Percentiles rank a stretch among this genome's conserved stretches.
Evolutionary conservation across 2,113 vertebrate genomes (phyloP).

Genomic region (Dinomys branickii): DNA sequence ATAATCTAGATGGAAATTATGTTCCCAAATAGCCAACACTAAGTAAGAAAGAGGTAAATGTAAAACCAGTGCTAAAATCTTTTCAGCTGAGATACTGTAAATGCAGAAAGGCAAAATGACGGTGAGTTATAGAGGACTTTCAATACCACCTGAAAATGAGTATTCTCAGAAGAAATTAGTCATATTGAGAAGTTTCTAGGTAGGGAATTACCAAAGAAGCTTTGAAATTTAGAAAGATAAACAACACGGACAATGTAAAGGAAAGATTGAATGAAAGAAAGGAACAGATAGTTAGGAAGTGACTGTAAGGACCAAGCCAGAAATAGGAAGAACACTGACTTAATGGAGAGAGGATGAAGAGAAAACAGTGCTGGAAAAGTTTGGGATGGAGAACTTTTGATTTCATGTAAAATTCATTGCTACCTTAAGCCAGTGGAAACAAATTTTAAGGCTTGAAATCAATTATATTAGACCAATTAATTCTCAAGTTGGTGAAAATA

Average conservation of each 20-base stretch:
- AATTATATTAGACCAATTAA: not conserved
- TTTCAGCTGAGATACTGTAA: not conserved
- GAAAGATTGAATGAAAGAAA: not conserved
- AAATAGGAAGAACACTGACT: not conserved
- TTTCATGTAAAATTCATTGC: not conserved
- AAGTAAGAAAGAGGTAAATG: not conserved
- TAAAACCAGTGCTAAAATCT: not conserved
- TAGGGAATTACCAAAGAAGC: not conserved
- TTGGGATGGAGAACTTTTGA: not conserved
- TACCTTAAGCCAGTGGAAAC: not conserved
- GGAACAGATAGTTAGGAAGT: not conserved
- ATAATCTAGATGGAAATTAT: not conserved
- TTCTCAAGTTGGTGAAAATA: not conserved
- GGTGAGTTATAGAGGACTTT: not conserved
- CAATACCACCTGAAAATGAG: not conserved
- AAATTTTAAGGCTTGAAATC: not conserved
- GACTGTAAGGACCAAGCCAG: not conserved
- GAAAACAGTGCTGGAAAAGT: not conserved
- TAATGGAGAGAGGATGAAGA: not conserved
- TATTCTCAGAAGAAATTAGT: not conserved
- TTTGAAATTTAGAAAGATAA: not conserved
- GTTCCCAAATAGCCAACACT: not conserved
- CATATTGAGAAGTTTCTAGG: not conserved
- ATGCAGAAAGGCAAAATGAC: not conserved
- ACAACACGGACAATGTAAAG: fast-evolving